These are phyloP conservation scores for Hyposoter didymator DNA, from an alignment of 2,888 invertebrate genomes.

Conservation along the genomic window DNA sequence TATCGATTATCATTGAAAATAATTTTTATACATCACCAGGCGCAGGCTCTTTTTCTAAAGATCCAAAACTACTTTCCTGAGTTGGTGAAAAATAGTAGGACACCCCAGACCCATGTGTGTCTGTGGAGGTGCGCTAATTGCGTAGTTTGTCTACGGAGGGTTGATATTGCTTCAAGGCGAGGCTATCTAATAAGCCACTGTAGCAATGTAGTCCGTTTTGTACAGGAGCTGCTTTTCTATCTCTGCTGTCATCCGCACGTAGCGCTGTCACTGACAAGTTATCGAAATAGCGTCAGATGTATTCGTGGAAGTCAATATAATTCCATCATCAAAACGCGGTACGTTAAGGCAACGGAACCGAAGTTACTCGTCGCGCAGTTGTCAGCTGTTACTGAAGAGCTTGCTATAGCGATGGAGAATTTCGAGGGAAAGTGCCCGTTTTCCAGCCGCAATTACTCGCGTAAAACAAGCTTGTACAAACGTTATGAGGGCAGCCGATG, in stretches of 20 bases:
- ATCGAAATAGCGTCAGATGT: neutral
- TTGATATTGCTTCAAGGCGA: neutral
- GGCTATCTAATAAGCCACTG: neutral
- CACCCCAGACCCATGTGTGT: too few relatives aligned
- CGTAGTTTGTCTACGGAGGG: too few relatives aligned
- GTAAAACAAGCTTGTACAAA: neutral
- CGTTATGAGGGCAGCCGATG: neutral
- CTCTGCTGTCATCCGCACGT: conserved; percentile 5
- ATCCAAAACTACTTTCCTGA: too few relatives aligned
- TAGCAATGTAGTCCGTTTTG: neutral
- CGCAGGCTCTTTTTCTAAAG: too few relatives aligned
- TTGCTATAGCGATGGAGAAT: conserved; percentile 20
- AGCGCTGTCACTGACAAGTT: neutral
- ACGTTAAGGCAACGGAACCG: conserved; percentile 10
- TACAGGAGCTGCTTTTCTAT: conserved; percentile 11
- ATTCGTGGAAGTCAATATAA: conserved; percentile 35
- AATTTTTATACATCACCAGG: too few relatives aligned
- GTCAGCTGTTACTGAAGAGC: conserved; percentile 45
- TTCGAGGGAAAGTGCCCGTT: conserved; percentile 11
- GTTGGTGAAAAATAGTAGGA: too few relatives aligned
- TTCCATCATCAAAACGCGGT: conserved; percentile 8
- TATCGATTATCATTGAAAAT: too few relatives aligned
- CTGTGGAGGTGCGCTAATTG: too few relatives aligned
- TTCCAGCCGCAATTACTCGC: conserved; percentile 8
- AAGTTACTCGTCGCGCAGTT: conserved; percentile 51